A percentile compares a stretch with the other conserved stretches of the same genome.
These are phyloP conservation scores for Dinothrombium tinctorium DNA, from an alignment of 1,140 invertebrate genomes.

Conservation along the genomic window DNA sequence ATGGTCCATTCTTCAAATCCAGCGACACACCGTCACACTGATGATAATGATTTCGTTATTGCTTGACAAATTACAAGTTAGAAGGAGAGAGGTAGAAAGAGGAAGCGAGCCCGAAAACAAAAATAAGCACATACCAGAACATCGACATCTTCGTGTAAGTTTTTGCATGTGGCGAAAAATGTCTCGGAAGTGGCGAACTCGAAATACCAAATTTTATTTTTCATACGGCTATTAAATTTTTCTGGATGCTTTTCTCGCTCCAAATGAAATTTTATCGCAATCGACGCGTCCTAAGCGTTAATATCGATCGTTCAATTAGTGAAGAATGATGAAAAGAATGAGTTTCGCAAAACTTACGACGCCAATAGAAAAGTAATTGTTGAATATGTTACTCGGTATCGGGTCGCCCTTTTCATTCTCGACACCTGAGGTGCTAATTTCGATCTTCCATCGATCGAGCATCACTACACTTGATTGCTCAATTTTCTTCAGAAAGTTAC, in stretches of 20 bases:
- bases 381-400: conserved; percentile 88
- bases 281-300: conserved; percentile 60
- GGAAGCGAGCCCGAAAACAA: no score
- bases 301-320: not conserved
- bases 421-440: conserved; percentile 35
- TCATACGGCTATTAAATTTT: conserved; percentile 89
- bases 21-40: conserved; percentile 77
- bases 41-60: no score
- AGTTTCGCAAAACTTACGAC: conserved; percentile 36
- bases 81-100: not conserved
- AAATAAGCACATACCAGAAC: conserved; percentile 41
- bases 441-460: conserved; percentile 86
- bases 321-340: conserved; percentile 3
- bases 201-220: conserved; percentile 95
- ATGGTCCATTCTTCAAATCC: conserved; percentile 66
- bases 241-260: conserved; percentile 89
- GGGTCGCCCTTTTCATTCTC: conserved; percentile 32
- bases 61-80: not conserved
- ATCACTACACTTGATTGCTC: conserved; percentile 47
- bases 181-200: conserved; percentile 91
- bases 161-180: conserved; percentile 85
- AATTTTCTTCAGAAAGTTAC: conserved; percentile 66
- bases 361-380: conserved; percentile 91
- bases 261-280: conserved; percentile 88
- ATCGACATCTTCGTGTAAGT: conserved; percentile 83